Base-by-base conservation (phyloP, 1,140 invertebrate species). In the Portunus trituberculatus region DNA sequence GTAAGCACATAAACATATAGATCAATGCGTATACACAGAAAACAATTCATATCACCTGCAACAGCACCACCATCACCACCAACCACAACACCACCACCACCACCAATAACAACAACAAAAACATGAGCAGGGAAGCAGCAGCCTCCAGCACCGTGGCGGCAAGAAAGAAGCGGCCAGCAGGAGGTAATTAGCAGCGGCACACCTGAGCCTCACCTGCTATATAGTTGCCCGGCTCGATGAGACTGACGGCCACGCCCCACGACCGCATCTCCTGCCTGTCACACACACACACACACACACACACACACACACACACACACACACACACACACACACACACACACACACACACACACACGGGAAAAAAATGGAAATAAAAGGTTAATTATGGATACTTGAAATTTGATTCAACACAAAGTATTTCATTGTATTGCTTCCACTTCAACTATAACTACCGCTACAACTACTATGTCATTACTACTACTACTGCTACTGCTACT, bases 211-310 rank as follows among this genome's bases (percentile, higher is more conserved):
- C 28, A 91, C 90, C 90, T 91, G 90, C 90, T 12, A 91, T 52
- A 91, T 67, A 91, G 59, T 91, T 91, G 8, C 90, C 90, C 7
- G 90, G 90, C n/a, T 91, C 90, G 31, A 91, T 29, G 59, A 91
- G 48, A 32, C 48, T 52, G 45, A 91, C 90, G 8, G 48, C 52
- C 46, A 91, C 90, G n/a, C 48, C 90, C 90, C 90, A 91, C 8
- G n/a, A 0, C 90, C 52, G 25, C 90, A 91, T 91, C 90, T 91
- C 90, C 3, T 91, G 90, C 90, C 90, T 91, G 89, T 25, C 52
- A 32, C 32, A 88, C 32, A 32, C 32, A 31, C 32, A 88, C 32
- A 88, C 32, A 88, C 67, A 76, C 67, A 76, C 67, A 76, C 67
- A 76, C 67, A 76, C 67, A 76, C 67, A 76, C 59, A 76, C 59